Percentiles rank a stretch among this genome's conserved stretches.
phyloP scores from a whole-genome alignment of 2,113 vertebrate species.

The Speoplatyrhinus poulsoni region DNA sequence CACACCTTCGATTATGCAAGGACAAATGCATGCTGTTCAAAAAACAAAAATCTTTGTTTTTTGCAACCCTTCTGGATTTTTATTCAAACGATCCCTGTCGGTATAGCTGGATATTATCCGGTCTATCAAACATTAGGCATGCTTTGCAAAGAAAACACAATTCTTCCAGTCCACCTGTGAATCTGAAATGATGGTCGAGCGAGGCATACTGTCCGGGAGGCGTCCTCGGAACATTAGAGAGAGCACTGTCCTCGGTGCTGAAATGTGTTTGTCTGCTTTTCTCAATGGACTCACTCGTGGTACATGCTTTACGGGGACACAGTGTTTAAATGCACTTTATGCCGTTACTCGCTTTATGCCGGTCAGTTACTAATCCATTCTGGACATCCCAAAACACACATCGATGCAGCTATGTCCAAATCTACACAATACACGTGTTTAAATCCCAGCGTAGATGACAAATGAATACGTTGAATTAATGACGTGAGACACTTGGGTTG shows the following conservation, averaged over 20 bases:
- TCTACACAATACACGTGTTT: too few relatives aligned
- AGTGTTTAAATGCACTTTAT: neutral
- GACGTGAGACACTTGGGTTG: too few relatives aligned
- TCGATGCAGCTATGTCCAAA: too few relatives aligned
- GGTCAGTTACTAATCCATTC: too few relatives aligned
- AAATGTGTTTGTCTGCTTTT: constrained; percentile 39
- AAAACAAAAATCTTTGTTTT: neutral
- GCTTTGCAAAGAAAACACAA: constrained; percentile 12
- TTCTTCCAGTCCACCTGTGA: neutral
- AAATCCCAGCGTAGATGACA: too few relatives aligned
- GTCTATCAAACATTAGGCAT: neutral
- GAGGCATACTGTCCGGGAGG: constrained; percentile 19
- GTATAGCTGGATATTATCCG: neutral
- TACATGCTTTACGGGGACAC: neutral
- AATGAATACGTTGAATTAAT: too few relatives aligned
- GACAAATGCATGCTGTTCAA: neutral
- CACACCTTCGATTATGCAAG: neutral
- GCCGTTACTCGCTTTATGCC: neutral
- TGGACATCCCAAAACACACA: too few relatives aligned
- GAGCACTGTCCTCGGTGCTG: constrained; percentile 73
- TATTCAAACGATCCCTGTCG: neutral
- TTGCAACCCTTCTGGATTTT: constrained; percentile 4
- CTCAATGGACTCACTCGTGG: constrained; percentile 32
- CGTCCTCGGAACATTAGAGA: constrained; percentile 33
- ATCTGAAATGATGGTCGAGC: constrained; percentile 7